phyloP scores from a whole-genome alignment of 2,888 invertebrate genomes.

The Podabrus alpinus region DNA sequence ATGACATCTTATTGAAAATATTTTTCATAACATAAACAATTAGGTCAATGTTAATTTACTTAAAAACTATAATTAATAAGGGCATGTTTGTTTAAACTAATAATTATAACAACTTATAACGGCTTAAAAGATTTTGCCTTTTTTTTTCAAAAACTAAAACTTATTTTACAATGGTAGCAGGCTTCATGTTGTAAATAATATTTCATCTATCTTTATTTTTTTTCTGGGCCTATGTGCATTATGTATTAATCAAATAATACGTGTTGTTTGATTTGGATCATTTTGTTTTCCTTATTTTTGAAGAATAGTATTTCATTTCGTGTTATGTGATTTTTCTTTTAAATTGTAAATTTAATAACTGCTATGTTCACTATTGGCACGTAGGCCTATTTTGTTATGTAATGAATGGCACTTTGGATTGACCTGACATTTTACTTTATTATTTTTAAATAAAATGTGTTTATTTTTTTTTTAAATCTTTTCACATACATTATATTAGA shows the following conservation, averaged over 20 bases:
- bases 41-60: slow-evolving; percentile 11
- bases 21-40: slow-evolving; percentile 15
- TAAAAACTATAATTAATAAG: slow-evolving; percentile 13
- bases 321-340: neutral
- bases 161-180: slow-evolving; percentile 24
- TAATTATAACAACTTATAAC: slow-evolving; percentile 24
- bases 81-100: slow-evolving; percentile 28
- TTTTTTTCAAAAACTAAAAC: slow-evolving; percentile 19
- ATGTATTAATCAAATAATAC: neutral
- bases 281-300: neutral
- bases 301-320: neutral
- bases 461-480: slow-evolving; percentile 9
- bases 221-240: slow-evolving; percentile 22
- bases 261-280: neutral
- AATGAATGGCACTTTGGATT: slow-evolving; percentile 11
- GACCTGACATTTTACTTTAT: slow-evolving; percentile 7
- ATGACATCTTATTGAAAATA: slow-evolving; percentile 10
- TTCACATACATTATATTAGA: slow-evolving; percentile 5
- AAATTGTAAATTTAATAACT: neutral
- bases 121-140: slow-evolving; percentile 24
- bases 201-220: slow-evolving; percentile 17
- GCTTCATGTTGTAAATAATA: slow-evolving; percentile 29
- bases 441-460: slow-evolving; percentile 13
- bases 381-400: slow-evolving; percentile 17
- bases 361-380: slow-evolving; percentile 13